phyloP scores from a whole-genome alignment of 2,888 invertebrate genomes.

The Hypsopygia costalis region DNA sequence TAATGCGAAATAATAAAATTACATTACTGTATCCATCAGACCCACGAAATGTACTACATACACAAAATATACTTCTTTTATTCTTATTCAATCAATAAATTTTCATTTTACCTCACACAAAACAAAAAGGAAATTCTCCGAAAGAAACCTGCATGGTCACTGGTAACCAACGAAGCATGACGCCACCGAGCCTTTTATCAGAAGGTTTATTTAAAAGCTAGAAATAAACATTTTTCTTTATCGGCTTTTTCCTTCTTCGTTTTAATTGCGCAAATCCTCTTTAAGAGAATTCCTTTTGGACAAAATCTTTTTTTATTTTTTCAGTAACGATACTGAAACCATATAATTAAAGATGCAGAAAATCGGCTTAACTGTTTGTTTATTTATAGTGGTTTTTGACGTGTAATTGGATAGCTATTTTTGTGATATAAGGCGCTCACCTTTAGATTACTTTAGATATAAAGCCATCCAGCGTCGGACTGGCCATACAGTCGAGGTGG shows the following conservation, averaged over 20 bases:
- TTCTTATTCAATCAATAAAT: too few relatives aligned
- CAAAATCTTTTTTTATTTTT: constrained; percentile 7
- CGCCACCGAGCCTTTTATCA: neutral
- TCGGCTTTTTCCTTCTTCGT: neutral
- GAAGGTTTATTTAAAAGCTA: neutral
- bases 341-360: constrained; percentile 49
- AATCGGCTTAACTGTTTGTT: constrained; percentile 46
- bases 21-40: too few relatives aligned
- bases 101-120: neutral
- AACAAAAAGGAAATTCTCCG: neutral
- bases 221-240: constrained; percentile 3
- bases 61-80: too few relatives aligned
- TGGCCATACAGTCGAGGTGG: too few relatives aligned
- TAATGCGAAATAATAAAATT: too few relatives aligned
- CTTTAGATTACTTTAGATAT: too few relatives aligned
- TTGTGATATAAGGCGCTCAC: too few relatives aligned
- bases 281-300: constrained; percentile 3
- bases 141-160: neutral
- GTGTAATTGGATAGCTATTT: constrained; percentile 3
- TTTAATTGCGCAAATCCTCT: constrained; percentile 8
- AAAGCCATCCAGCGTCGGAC: too few relatives aligned
- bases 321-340: constrained; percentile 29
- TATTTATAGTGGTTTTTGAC: constrained; percentile 17
- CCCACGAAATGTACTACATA: too few relatives aligned
- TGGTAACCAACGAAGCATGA: neutral